A percentile compares a stretch with the other conserved stretches of the same genome.
phyloP scores from a whole-genome alignment of 2,888 invertebrate genomes.

The Aquatica leii region DNA sequence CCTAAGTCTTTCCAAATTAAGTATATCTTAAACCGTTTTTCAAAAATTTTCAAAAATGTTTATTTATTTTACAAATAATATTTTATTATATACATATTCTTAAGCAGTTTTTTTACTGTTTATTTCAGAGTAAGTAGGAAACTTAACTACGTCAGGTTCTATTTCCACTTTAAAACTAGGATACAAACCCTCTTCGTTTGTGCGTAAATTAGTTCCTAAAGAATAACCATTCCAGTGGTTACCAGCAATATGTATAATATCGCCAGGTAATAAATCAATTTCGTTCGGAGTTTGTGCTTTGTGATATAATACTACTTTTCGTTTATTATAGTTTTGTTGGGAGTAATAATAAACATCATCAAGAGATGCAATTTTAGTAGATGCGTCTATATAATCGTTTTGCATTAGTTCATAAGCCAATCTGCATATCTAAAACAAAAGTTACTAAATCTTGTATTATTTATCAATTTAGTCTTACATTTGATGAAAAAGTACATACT shows the following conservation, averaged over 20 bases:
- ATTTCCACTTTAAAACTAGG: neutral
- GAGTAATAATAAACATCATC: conserved; percentile 97
- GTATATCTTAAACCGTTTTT: no score
- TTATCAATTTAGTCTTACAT: conserved; percentile 65
- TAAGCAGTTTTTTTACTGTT: no score
- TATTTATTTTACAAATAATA: no score
- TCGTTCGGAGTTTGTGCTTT: neutral
- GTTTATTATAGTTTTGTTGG: neutral
- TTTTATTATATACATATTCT: no score
- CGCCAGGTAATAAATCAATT: neutral
- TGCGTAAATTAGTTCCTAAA: neutral
- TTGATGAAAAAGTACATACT: conserved; percentile 98
- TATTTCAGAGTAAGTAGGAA: conserved; percentile 3
- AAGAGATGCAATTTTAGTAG: conserved; percentile 82
- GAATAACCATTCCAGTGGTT: conserved; percentile 10
- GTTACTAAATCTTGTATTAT: neutral
- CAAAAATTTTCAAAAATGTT: no score
- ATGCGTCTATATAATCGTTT: conserved; percentile 73
- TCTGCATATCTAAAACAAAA: neutral
- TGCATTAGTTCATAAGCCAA: conserved; percentile 73
- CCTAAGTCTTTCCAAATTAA: no score
- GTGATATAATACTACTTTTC: neutral
- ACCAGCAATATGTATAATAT: neutral
- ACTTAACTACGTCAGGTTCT: neutral
- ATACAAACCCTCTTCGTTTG: neutral